Conservation (phyloP, 2,888 invertebrate species). For the Chironomus tentans region DNA sequence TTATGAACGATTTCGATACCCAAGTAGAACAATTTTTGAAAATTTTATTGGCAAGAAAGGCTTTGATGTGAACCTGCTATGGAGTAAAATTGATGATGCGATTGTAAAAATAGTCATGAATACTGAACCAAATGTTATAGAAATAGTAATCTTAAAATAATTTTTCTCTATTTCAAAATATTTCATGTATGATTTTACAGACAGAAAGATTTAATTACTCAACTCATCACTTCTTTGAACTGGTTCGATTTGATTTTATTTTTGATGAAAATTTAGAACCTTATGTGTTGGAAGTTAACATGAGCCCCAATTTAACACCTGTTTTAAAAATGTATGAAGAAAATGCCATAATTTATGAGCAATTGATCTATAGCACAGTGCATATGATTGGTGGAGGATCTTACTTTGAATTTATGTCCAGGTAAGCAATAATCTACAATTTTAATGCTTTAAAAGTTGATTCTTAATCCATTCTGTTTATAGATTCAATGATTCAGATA, state of each 20-base stretch:
- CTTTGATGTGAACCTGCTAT: neutral
- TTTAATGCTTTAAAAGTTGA: neutral
- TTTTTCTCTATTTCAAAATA: neutral
- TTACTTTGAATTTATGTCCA: neutral
- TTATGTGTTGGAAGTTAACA: conserved; percentile 83
- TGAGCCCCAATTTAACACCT: conserved; percentile 88
- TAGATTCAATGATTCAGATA: neutral
- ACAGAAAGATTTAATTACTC: neutral
- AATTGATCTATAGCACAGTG: conserved; percentile 45
- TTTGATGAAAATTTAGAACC: conserved; percentile 73
- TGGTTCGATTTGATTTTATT: conserved; percentile 84
- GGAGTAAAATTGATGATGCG: neutral
- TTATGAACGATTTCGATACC: conserved; percentile 57
- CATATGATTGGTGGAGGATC: neutral
- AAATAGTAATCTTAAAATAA: neutral
- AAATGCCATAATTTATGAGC: conserved; percentile 74
- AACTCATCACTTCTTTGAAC: conserved; percentile 60
- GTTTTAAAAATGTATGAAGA: conserved; percentile 60
- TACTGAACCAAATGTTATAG: neutral
- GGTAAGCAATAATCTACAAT: neutral
- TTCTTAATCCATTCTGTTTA: neutral
- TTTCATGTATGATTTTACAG: neutral
- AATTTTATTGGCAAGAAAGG: conserved; percentile 47
- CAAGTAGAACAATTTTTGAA: conserved; percentile 74
- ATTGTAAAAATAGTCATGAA: neutral